Evolutionary conservation across 1,140 invertebrate genomes (phyloP), one percentile per base, ranked within the genome.

Genomic region (Cydia pomonella): DNA sequence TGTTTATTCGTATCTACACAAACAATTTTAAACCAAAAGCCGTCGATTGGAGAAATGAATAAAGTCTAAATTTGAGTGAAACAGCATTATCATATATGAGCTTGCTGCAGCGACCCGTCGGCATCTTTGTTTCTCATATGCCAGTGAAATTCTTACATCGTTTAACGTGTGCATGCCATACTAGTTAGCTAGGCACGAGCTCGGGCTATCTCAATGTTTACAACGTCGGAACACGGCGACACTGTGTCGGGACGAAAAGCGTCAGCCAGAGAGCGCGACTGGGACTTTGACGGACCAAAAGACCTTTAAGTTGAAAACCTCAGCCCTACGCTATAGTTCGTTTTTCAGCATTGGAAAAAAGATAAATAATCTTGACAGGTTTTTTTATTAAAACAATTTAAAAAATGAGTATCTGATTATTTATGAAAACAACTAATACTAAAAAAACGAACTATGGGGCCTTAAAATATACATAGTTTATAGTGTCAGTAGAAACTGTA

Each of bases 101-200:
- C 18, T 59, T 59, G 21, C 53, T n/a, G 12, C 2, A 23, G 53
- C 2, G 9, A 23, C 6, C 21, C 10, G 53, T 59, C 81, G 76
- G 80, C 77, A 78, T 82, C 84, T 83, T 79, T 87, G 82, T 83
- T 89, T 88, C 83, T 87, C 84, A 77, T 84, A 79, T 84, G 81
- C 81, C 74, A 83, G 85, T 87, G 86, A 87, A 89, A 89, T 89
- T 89, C 86, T 85, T 78, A 76, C 62, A 79, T 72, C 75, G 76
- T 82, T 86, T 84, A 84, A 82, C 78, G 81, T 80, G 75, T 80
- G 81, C 82, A 82, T 86, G 83, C 79, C 62, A 74, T 59, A 76
- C 80, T 80, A 82, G 77, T 86, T 86, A 84, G 82, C 59, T 27
- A 38, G 76, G 82, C 84, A 85, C 82, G 81, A 84, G 84, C 78